phyloP scores from a whole-genome alignment of 2,113 vertebrate genomes.

The Corythaixoides concolor region DNA sequence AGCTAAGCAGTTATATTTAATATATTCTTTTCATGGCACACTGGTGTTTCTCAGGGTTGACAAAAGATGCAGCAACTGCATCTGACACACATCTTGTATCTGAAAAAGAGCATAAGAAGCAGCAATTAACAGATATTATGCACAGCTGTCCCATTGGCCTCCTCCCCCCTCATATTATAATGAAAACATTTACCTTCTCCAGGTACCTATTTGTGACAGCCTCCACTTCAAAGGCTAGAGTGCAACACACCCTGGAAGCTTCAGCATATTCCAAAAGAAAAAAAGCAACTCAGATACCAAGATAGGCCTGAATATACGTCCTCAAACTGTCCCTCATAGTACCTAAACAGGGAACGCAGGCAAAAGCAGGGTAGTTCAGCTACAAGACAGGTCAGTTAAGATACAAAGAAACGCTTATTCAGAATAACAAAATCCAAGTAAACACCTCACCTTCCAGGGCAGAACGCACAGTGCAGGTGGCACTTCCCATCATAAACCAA shows the following conservation, averaged over 20 bases:
- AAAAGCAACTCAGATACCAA: neutral
- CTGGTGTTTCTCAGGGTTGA: neutral
- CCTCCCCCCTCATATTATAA: neutral
- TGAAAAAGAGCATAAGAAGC: neutral
- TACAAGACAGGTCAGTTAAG: neutral
- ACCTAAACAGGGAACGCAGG: neutral
- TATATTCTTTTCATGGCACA: neutral
- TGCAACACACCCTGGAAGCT: neutral
- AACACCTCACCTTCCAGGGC: neutral
- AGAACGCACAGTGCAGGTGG: neutral
- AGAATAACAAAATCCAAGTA: neutral
- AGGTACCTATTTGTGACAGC: neutral
- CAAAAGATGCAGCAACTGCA: neutral
- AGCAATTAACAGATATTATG: neutral
- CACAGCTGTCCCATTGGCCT: neutral
- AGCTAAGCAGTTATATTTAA: neutral
- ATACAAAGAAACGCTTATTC: neutral
- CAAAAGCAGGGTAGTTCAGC: neutral
- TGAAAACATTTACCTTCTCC: neutral
- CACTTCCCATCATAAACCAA: neutral
- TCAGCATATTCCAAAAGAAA: neutral
- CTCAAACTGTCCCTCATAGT: neutral
- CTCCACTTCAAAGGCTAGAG: neutral
- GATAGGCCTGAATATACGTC: neutral
- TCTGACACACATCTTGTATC: neutral